Evolutionary conservation across 2,888 invertebrate genomes (phyloP), one percentile per base, ranked within the genome.

Genomic region (Tolmerus cingulatus): DNA sequence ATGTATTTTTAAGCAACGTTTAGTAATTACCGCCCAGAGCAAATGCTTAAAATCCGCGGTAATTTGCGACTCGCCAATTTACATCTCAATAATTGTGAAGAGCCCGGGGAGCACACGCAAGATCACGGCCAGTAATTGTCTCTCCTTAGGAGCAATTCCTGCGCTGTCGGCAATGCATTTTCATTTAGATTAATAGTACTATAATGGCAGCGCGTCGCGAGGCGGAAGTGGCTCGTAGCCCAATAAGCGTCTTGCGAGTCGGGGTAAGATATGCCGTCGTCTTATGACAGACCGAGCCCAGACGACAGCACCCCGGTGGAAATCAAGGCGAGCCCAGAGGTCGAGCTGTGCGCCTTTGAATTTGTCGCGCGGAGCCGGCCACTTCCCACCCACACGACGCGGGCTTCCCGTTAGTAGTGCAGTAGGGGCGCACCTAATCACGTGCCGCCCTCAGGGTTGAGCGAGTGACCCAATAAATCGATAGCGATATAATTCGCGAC

Each of bases 91-190:
- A 57, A 57, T 57, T 57, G 23, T 23, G 19, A 57, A 23, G 57
- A 19, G 23, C 27, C 27, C 16, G 46, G 79, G 27, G 40, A 79
- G 46, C 79, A 46, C 27, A 27, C 55, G 66, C 79, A 88, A 87
- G 88, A 87, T 88, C 87, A 87, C 85, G 86, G 87, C 81, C 87
- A 87, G 85, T 88, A 87, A 87, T 87, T 87, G 87, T 74, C 46
- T 57, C 85, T 55, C 82, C 74, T 87, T 88, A 27, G 40, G 78
- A 79, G 34, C 55, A 74, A 81, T 81, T 74, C 66, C 74, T 78
- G 79, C 27, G 66, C 34, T 81, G 78, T 78, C 81, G 84, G 87
- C 86, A 88, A 88, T 87, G 87, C 88, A 87, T 87, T 88, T 88
- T 87, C 85, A 87, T 87, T 74, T 85, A 85, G 85, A 85, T 85